Percentiles rank a stretch among this genome's conserved stretches.
Evolutionary conservation across 2,797 vertebrate genomes (phyloP).

Genomic region (Crocodylus rhombifer): DNA sequence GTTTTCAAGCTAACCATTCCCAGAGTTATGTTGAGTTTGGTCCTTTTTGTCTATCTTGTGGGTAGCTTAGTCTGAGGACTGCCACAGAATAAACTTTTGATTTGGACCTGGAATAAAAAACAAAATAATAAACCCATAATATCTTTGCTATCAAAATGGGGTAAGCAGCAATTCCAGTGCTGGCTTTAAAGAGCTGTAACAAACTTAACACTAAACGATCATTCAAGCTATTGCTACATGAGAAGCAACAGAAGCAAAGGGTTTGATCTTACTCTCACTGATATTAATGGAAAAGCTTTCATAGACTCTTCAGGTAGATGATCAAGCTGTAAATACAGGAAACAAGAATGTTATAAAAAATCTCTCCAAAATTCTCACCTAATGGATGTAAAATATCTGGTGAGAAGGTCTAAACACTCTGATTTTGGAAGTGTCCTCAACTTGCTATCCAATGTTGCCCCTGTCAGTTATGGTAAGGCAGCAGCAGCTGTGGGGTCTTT

Average conservation of each 20-base stretch:
- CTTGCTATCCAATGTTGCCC: background rate
- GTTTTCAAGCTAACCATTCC: background rate
- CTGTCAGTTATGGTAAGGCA: no score
- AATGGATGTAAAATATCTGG: background rate
- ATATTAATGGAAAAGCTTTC: background rate
- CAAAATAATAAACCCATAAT: background rate
- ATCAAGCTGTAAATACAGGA: background rate
- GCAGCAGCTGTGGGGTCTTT: no score
- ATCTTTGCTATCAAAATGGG: background rate
- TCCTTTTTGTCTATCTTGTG: background rate
- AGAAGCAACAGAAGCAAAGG: background rate
- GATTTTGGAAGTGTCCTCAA: background rate
- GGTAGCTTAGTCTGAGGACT: background rate
- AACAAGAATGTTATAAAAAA: background rate
- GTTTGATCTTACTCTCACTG: background rate
- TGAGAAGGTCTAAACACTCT: background rate
- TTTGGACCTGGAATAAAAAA: background rate
- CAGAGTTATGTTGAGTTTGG: background rate
- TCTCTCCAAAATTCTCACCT: background rate
- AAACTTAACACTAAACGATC: background rate
- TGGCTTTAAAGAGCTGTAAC: background rate
- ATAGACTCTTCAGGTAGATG: background rate
- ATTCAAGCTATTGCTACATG: background rate
- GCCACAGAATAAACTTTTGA: slow-evolving; percentile 14
- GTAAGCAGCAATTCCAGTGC: background rate